Base-by-base conservation (phyloP, 2,113 vertebrate genomes). In the Cichladusa arquata region DNA sequence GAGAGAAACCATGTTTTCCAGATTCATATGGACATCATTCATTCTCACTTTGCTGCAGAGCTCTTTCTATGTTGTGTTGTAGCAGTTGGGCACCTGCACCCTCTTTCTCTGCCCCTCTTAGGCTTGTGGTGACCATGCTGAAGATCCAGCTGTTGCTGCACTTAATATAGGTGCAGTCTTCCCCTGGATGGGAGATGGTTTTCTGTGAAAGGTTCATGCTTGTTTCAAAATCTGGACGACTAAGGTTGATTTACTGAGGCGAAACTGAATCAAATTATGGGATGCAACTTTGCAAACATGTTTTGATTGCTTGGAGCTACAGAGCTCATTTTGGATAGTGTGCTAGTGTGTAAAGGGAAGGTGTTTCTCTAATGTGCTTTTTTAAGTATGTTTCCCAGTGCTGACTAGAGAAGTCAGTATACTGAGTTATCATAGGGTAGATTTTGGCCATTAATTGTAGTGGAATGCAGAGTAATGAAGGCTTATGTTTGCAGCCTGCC, bases 231-330 rank as follows among this genome's bases (percentile, higher is more conserved):
- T 72, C 40, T 62, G 48, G 19, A 58, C 6, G 23, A 31, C 26
- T 72, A 8, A 31, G 3, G 0, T 22, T 62, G 36, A 34, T 57
- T 73, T 66, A 47, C 20, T 57, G 34, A 60, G 78, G 48, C 4
- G 14, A 60, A 94, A 50, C 17, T 14, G 33, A 76, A 24, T 67
- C 26, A 40, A 57, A 24, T 54, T 47, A 12, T 12, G 26, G 23
- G 62, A 44, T 0, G 0, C 53, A 47, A 20, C 26, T 34, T 73
- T 83, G 51, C 24, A 56, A 34, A 25, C 0, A 0, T 25, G 33
- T 66, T 80, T 40, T 83, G n/a, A 19, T 81, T 54, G 34, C 74
- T 83, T 0, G 4, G 57, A 79, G 51, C 50, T 81, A 17, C 22
- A 20, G 64, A 60, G 13, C 2, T 1, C 5, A 1, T 78, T 91